Evolutionary conservation across 2,113 vertebrate species (phyloP), one percentile per base, ranked within the genome.

Genomic region (Leptobrachium leishanense): DNA sequence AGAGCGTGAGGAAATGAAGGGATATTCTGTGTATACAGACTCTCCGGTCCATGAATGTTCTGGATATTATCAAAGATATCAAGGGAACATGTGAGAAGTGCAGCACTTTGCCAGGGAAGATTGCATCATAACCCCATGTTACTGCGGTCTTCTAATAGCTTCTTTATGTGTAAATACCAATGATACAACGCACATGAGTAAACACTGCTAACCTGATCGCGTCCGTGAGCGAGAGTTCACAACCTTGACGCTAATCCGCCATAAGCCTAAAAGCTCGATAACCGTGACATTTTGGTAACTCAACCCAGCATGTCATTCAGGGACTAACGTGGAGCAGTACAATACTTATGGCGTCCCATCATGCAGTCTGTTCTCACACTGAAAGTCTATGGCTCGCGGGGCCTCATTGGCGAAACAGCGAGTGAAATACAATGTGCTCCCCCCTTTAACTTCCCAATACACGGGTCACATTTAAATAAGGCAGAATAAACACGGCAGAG

Each of bases 101-200:
- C 72, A 15, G 0, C 5, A 74, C 31, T 63, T 74, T 55, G 82
- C 75, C 79, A 85, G 87, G 84, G 82, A 79, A 84, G 82, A 15
- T 65, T 81, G 68, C 68, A 11, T 81, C 76, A 50, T 65, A 68
- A 82, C 55, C 82, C 84, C 20, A 11, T 75, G 44, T 59, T 81
- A 76, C 83, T 68, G 62, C n/a, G 54, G 40, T 57, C 67, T 3
- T 62, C 85, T 85, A 82, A 89, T 75, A 79, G 75, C 74, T 85
- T 86, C 85, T 82, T 62, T 81, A 76, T 83, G 87, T 84, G 85
- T 84, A 83, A 85, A 88, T 74, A 74, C 0, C 2, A 39, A 62
- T 62, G 83, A 74, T 84, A 74, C 82, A 79, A 84, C 85, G 83
- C 88, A 86, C 82, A 10, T 68, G 89, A 83, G 82, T 84, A 85